Base-by-base conservation (phyloP, 1,140 invertebrate species). In the Drosophila eugracilis region DNA sequence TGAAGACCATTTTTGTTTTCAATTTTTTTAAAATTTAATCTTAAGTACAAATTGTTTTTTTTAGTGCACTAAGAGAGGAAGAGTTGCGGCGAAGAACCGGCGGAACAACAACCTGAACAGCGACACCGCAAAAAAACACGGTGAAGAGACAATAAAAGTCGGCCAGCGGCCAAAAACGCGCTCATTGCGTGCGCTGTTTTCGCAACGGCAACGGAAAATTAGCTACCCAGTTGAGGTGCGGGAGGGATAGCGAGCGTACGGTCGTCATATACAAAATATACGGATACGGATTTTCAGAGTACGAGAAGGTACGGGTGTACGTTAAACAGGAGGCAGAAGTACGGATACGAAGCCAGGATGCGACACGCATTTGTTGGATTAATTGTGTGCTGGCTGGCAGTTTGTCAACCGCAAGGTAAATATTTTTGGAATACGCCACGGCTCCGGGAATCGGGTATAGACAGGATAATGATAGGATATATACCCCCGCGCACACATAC, bases 401-500 rank as follows among this genome's bases (percentile, higher is more conserved):
- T 90, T 90, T 90, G 89, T 85, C 89, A 90, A 85, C 84, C 89
- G 50, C 84, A 90, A 90, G 89, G 89, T 90, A 90, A 90, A 90
- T 89, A 90, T 90, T 90, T 89, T 84, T 58, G 62, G 67, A 57
- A 50, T 47, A 52, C 72, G 72, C 22, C 63, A 52, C 14, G 39
- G 42, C 24, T 34, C 14, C 39, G 59, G 44, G 41, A 36, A 47
- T 30, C 21, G 48, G 14, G 30, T 36, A 62, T 42, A 63, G 69
- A 78, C 62, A 67, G 63, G 63, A 70, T 79, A 28, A 85, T 85
- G 71, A 75, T 58, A 65, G 63, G 59, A 66, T 78, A 24, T 45
- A 59, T 45, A 19, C 26, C 32, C 52, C 52, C 59, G 37, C 45
- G 36, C 34, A 41, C 42, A 48, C 24, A 57, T 26, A 24, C 34